These are phyloP conservation scores for Melopsittacus undulatus DNA, from an alignment of 2,797 vertebrate species.

Conservation along the genomic window DNA sequence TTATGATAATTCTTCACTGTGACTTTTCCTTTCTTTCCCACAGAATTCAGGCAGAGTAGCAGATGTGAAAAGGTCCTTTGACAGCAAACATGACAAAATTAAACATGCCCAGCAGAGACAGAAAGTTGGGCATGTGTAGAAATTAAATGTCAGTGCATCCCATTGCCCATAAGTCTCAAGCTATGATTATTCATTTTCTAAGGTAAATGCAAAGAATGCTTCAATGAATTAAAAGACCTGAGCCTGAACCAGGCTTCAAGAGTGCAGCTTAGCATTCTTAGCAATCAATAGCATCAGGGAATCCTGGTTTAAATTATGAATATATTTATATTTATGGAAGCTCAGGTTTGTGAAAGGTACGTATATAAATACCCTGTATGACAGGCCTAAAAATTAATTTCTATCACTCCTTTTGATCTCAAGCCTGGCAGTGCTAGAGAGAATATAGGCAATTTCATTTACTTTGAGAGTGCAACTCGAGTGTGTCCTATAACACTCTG, in stretches of 20 bases:
- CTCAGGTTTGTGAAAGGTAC: neutral
- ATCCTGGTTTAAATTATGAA: neutral
- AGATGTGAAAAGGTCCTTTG: neutral
- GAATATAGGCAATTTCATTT: neutral
- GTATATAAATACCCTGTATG: neutral
- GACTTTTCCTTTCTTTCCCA: neutral
- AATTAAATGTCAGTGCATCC: neutral
- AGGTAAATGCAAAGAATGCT: neutral
- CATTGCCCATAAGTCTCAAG: neutral
- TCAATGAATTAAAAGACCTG: neutral
- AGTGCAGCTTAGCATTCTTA: neutral
- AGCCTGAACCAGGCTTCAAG: neutral
- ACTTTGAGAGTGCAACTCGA: neutral
- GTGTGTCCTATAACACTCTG: slow-evolving; percentile 11
- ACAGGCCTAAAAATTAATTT: neutral
- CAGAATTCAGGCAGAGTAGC: neutral
- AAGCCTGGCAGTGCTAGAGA: neutral
- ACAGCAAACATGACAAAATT: slow-evolving; percentile 18
- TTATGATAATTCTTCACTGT: neutral
- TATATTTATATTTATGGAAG: neutral
- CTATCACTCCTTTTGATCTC: neutral
- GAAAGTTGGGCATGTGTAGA: neutral
- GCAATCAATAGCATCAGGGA: neutral
- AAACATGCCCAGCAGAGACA: neutral
- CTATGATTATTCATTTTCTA: slow-evolving; percentile 24